These are phyloP conservation scores for Dichetophora obliterata DNA, from an alignment of 2,888 invertebrate genomes.

Conservation along the genomic window DNA sequence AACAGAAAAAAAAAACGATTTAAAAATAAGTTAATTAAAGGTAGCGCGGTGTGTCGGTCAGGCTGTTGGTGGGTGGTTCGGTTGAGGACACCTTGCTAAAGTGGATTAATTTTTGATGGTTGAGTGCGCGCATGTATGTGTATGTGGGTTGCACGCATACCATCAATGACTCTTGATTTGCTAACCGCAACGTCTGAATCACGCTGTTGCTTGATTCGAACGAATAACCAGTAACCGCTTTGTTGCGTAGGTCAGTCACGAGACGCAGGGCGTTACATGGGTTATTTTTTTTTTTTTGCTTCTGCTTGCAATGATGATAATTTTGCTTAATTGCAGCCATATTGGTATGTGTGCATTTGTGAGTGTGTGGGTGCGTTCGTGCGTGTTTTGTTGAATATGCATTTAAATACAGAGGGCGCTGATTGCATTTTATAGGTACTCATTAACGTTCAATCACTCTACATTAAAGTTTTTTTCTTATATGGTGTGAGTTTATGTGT, in stretches of 20 bases:
- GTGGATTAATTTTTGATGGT: conserved; percentile 14
- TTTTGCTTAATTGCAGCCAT: background rate
- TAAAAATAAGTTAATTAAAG: conserved; percentile 23
- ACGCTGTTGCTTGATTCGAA: background rate
- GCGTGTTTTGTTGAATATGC: conserved; percentile 20
- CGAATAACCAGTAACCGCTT: background rate
- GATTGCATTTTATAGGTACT: conserved; percentile 29
- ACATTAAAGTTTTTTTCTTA: too few species aligned
- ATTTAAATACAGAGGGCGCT: background rate
- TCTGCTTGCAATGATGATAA: background rate
- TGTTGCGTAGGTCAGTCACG: background rate
- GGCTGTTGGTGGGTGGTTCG: too few species aligned
- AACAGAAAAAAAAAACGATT: background rate
- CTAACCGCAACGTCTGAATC: background rate
- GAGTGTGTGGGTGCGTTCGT: background rate
- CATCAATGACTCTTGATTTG: background rate
- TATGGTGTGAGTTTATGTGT: too few species aligned
- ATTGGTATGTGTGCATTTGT: background rate
- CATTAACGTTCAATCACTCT: conserved; percentile 30
- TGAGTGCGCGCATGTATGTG: conserved; percentile 35
- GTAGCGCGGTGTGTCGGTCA: conserved; percentile 23
- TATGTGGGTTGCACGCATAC: conserved; percentile 25
- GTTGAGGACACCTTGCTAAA: too few species aligned
- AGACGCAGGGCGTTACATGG: background rate
- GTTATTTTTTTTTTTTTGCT: background rate